These are phyloP conservation scores for Rhamnusium bicolor DNA, from an alignment of 2,888 invertebrate genomes.

Conservation along the genomic window DNA sequence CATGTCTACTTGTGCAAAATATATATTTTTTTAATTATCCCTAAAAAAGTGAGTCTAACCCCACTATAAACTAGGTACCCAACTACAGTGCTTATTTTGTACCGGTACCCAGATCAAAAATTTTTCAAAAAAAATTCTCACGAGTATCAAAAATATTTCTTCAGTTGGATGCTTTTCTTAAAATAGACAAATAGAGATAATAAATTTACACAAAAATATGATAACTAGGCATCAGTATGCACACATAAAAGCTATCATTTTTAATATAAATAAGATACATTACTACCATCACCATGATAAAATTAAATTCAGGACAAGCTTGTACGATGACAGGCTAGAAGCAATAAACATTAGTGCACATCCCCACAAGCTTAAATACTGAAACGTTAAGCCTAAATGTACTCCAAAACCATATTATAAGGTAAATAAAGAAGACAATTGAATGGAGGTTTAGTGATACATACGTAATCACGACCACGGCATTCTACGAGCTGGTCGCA, in stretches of 20 bases:
- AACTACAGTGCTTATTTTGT: too few species aligned
- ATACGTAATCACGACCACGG: conserved; percentile 57
- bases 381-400: neutral
- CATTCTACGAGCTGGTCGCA: conserved; percentile 83
- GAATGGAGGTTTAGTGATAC: conserved; percentile 46
- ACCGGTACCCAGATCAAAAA: too few species aligned
- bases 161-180: neutral
- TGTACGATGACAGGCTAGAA: neutral
- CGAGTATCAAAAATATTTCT: too few species aligned
- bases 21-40: too few species aligned
- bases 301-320: neutral
- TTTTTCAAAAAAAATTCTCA: too few species aligned
- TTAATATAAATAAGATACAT: neutral
- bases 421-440: conserved; percentile 7
- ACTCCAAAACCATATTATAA: conserved; percentile 6
- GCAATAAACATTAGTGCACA: neutral
- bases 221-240: neutral
- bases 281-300: neutral
- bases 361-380: neutral
- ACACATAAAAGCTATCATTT: neutral
- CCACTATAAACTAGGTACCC: too few species aligned
- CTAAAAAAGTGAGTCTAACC: too few species aligned
- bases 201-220: too few species aligned
- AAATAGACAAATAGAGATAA: neutral
- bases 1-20: too few species aligned